Evolutionary conservation across 1,140 invertebrate species (phyloP).

Genomic region (Brachionus plicatilis): DNA sequence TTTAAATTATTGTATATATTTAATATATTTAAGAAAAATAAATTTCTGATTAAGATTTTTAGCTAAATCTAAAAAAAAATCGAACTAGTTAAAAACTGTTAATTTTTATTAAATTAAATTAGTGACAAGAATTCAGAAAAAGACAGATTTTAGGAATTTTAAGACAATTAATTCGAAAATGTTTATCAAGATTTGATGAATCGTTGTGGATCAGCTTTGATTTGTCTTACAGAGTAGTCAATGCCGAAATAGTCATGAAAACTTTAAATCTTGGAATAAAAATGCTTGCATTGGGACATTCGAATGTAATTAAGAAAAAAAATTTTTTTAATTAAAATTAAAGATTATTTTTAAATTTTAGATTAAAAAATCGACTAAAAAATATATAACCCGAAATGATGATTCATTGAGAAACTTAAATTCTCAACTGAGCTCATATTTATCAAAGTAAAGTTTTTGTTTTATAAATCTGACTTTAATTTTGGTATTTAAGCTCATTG

Average conservation of each 20-base stretch:
- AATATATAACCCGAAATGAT: not conserved
- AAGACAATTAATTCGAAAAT: too few relatives aligned
- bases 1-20: not conserved
- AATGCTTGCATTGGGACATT: constrained; percentile 69
- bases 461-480: not conserved
- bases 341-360: not conserved
- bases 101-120: too few relatives aligned
- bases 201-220: constrained; percentile 76
- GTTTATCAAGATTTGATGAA: constrained; percentile 62
- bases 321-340: not conserved
- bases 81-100: too few relatives aligned
- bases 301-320: constrained; percentile 60
- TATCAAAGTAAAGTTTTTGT: not conserved
- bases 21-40: constrained; percentile 5
- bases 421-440: constrained; percentile 37
- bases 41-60: not conserved
- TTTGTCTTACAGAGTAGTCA: constrained; percentile 65
- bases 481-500: constrained; percentile 43
- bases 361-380: constrained; percentile 14
- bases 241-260: constrained; percentile 64
- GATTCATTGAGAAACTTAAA: constrained; percentile 43
- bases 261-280: constrained; percentile 68
- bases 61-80: too few relatives aligned
- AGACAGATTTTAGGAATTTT: too few relatives aligned
- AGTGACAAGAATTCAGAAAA: too few relatives aligned